Conservation (phyloP, 1,140 invertebrate genomes). For the Drosophila kepulauana region DNA sequence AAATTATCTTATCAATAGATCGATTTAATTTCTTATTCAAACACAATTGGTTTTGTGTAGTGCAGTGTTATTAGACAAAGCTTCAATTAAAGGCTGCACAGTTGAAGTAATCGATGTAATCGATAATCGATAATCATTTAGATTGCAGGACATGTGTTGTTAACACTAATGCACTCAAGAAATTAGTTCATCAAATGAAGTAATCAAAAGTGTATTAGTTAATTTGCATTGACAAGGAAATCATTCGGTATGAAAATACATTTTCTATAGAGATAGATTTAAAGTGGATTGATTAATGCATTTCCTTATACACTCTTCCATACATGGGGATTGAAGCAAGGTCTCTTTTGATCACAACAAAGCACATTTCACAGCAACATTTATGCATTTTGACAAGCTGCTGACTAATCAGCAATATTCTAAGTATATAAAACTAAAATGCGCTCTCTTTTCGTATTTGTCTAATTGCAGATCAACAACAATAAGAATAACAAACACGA, state of each 20-base stretch:
- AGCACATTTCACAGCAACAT: slow-evolving; percentile 34
- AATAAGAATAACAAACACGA: slow-evolving; percentile 28
- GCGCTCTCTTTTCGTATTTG: slow-evolving; percentile 21
- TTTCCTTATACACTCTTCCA: slow-evolving; percentile 42
- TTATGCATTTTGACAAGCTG: slow-evolving; percentile 18
- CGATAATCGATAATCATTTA: not conserved
- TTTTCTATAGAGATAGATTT: not conserved
- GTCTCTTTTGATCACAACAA: slow-evolving; percentile 17
- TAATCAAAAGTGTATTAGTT: not conserved
- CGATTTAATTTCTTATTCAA: too few species aligned
- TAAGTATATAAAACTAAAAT: slow-evolving; percentile 27
- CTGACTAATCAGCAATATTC: slow-evolving; percentile 13
- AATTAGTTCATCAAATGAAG: not conserved
- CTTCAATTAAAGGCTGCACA: too few species aligned
- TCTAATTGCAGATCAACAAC: slow-evolving; percentile 27
- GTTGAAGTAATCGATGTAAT: not conserved
- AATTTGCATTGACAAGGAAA: slow-evolving; percentile 11
- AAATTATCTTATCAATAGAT: too few species aligned
- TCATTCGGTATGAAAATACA: not conserved
- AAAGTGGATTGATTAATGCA: slow-evolving; percentile 1
- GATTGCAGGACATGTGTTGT: slow-evolving; percentile 1
- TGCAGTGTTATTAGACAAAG: too few species aligned
- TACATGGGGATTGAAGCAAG: not conserved
- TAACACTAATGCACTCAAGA: not conserved
- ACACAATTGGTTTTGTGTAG: too few species aligned